These are phyloP conservation scores for Melanaphis sacchari DNA, from an alignment of 1,140 invertebrate genomes.

Conservation along the genomic window DNA sequence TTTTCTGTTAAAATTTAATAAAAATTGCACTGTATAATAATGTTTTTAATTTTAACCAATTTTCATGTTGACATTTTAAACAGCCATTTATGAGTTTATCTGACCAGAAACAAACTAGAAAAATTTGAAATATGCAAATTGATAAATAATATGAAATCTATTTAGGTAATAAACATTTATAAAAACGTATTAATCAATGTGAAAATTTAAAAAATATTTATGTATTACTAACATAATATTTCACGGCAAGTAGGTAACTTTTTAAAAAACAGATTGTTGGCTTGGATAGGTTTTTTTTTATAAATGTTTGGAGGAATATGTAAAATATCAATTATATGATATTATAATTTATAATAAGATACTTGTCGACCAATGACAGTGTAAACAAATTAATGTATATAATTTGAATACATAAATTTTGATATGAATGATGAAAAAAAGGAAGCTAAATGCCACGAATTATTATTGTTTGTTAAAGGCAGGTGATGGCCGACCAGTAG, in stretches of 20 bases:
- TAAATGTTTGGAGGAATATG: not conserved
- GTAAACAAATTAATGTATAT: slow-evolving; percentile 8
- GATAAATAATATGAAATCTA: not conserved
- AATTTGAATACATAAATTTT: slow-evolving; percentile 27
- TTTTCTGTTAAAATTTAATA: not conserved
- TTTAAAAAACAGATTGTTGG: not conserved
- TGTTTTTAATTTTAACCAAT: not conserved
- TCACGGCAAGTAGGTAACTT: not conserved
- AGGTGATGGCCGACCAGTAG: not conserved
- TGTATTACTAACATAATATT: not conserved
- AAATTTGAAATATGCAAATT: not conserved
- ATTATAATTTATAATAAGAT: not conserved
- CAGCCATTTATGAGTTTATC: not conserved
- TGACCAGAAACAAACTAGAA: not conserved
- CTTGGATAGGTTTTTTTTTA: not conserved
- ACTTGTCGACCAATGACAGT: not conserved
- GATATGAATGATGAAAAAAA: not conserved
- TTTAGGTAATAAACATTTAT: not conserved
- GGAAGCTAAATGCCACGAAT: not conserved
- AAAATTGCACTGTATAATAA: not conserved
- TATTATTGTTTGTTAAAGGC: slow-evolving; percentile 32
- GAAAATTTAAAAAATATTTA: not conserved
- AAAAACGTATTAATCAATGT: not conserved
- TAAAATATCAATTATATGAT: not conserved
- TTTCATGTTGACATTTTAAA: not conserved